phyloP scores from a whole-genome alignment of 1,140 invertebrate species.

The Armadillidium nasatum region DNA sequence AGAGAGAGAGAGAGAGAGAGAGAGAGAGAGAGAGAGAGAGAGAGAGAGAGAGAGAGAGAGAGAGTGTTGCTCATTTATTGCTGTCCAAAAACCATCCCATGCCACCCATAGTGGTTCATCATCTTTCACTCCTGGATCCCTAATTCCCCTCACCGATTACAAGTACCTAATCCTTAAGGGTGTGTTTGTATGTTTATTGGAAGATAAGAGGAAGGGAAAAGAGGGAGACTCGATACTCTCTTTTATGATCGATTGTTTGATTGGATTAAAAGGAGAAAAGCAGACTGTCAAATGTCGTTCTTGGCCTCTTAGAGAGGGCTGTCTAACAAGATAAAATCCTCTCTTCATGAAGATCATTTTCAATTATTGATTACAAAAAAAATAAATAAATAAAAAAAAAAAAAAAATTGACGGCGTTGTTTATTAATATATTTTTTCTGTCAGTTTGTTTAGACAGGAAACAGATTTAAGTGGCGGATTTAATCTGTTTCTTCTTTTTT shows the following conservation, averaged over 20 bases:
- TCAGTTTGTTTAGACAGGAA: neutral
- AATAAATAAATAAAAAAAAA: neutral
- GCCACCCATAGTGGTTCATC: neutral
- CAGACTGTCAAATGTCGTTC: neutral
- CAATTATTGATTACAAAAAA: neutral
- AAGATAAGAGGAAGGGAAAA: neutral
- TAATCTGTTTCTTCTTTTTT: neutral
- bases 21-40: too few relatives aligned
- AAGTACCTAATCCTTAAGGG: constrained; percentile 1
- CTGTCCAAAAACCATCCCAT: neutral
- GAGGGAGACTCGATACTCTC: neutral
- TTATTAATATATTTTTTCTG: neutral
- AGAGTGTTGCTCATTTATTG: too few relatives aligned
- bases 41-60: too few relatives aligned
- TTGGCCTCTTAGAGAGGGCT: neutral
- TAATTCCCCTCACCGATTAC: constrained; percentile 4
- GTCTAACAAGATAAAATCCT: neutral
- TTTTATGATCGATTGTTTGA: constrained; percentile 12
- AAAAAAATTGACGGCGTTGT: neutral
- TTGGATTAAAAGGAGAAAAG: neutral
- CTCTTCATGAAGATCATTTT: neutral
- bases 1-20: too few relatives aligned
- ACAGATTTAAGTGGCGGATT: neutral
- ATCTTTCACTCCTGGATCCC: neutral
- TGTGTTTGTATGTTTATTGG: constrained; percentile 7